A percentile compares a stretch with the other conserved stretches of the same genome.
Evolutionary conservation across 2,797 vertebrate species (phyloP).

Genomic region (Ambastaia sidthimunki): DNA sequence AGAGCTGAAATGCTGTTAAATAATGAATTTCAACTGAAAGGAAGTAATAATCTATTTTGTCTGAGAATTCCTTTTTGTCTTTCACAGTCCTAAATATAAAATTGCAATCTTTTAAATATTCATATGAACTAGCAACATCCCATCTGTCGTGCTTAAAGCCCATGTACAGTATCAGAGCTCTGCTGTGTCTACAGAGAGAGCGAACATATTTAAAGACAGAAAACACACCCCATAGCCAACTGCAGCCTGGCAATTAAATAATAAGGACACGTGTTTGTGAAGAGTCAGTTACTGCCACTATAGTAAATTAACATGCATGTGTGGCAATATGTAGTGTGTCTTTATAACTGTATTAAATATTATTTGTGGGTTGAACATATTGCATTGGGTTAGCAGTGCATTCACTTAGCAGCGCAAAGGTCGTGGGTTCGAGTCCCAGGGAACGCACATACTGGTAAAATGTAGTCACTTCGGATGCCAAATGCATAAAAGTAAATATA

Average conservation of each 20-base stretch:
- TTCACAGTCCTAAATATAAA: conserved; percentile 52
- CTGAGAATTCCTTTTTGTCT: conserved; percentile 23
- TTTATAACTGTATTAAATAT: background rate
- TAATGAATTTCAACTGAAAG: conserved; percentile 8
- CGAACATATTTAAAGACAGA: conserved; percentile 14
- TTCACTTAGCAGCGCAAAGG: too few species aligned
- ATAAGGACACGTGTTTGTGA: conserved; percentile 28
- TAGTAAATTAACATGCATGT: background rate
- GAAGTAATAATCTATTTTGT: conserved; percentile 25
- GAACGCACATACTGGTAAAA: too few species aligned
- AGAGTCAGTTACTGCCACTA: background rate
- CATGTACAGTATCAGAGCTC: background rate
- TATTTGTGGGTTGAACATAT: too few species aligned
- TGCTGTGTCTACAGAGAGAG: conserved; percentile 16
- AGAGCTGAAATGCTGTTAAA: conserved; percentile 7
- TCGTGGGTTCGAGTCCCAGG: too few species aligned
- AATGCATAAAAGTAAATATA: background rate
- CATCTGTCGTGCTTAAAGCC: conserved; percentile 41
- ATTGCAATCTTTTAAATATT: conserved; percentile 54
- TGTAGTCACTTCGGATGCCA: too few species aligned
- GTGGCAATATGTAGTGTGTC: background rate
- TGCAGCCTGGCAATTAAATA: conserved; percentile 38
- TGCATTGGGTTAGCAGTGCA: too few species aligned
- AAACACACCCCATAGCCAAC: conserved; percentile 17
- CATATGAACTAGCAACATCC: conserved; percentile 44